phyloP scores from a whole-genome alignment of 2,888 invertebrate genomes.

The Drosophila leonis region DNA sequence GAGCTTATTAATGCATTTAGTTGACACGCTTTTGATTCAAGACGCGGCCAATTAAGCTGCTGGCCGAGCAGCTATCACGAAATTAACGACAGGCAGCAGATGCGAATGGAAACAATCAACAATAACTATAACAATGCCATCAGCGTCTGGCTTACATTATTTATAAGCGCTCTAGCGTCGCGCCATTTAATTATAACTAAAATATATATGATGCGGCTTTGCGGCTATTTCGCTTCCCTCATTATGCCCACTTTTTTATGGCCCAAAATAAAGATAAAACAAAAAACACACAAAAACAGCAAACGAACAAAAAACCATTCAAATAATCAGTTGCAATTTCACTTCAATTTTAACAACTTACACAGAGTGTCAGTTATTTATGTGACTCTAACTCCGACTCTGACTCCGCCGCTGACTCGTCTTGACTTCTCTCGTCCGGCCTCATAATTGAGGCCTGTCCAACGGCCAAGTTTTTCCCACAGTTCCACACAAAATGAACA shows the following conservation, averaged over 20 bases:
- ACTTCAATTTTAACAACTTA: slow-evolving; percentile 69
- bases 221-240: slow-evolving; percentile 39
- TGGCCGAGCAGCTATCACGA: slow-evolving; percentile 42
- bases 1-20: slow-evolving; percentile 31
- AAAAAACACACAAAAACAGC: slow-evolving; percentile 5
- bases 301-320: slow-evolving; percentile 29
- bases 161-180: slow-evolving; percentile 52
- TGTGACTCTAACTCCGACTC: slow-evolving; percentile 33
- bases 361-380: slow-evolving; percentile 69
- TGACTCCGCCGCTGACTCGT: background rate
- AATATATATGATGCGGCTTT: slow-evolving; percentile 57
- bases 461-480: slow-evolving; percentile 48
- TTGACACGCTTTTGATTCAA: slow-evolving; percentile 47
- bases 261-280: slow-evolving; percentile 17
- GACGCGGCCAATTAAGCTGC: slow-evolving; percentile 47
- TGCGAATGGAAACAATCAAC: slow-evolving; percentile 43
- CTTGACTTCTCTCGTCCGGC: slow-evolving; percentile 40
- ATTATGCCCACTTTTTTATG: slow-evolving; percentile 57
- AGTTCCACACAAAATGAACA: slow-evolving; percentile 34
- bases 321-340: slow-evolving; percentile 75
- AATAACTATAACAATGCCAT: slow-evolving; percentile 32
- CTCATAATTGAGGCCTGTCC: slow-evolving; percentile 56
- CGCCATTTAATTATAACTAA: slow-evolving; percentile 67
- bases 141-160: slow-evolving; percentile 27
- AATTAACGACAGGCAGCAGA: slow-evolving; percentile 44